phyloP scores from a whole-genome alignment of 1,140 invertebrate species.

The Drosophila leontia region DNA sequence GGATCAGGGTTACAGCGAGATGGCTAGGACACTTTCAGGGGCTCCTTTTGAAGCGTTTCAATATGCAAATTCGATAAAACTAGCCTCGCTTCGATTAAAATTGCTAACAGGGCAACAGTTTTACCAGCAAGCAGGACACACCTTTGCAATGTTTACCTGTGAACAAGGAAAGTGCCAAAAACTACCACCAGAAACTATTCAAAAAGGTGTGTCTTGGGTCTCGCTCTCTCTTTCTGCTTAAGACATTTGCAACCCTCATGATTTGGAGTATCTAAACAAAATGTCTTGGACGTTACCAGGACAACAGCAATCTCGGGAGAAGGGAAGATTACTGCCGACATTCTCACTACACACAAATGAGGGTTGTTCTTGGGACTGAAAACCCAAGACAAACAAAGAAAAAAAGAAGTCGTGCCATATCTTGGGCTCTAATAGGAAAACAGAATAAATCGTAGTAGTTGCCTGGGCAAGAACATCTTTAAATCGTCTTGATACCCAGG shows the following conservation, averaged over 20 bases:
- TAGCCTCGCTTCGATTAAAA: conserved; percentile 46
- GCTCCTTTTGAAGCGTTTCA: conserved; percentile 1
- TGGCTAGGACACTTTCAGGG: not conserved
- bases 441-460: conserved; percentile 7
- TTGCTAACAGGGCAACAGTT: conserved; percentile 58
- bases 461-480: not conserved
- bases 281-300: conserved; percentile 53
- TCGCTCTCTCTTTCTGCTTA: not conserved
- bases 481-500: conserved; percentile 6
- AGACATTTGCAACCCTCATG: conserved; percentile 23
- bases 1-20: conserved; percentile 27
- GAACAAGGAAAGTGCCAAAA: conserved; percentile 26
- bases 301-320: conserved; percentile 31
- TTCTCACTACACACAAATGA: not conserved
- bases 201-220: conserved; percentile 18
- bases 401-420: conserved; percentile 17
- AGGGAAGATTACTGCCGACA: conserved; percentile 22
- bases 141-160: conserved; percentile 14
- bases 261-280: conserved; percentile 7
- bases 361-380: conserved; percentile 21
- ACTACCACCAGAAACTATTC: conserved; percentile 49
- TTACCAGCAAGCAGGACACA: conserved; percentile 14
- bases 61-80: conserved; percentile 59
- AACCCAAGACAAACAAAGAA: not conserved
- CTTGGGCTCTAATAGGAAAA: conserved; percentile 23